These are phyloP conservation scores for Camelus bactrianus DNA, from an alignment of 2,113 vertebrate genomes.

Conservation along the genomic window DNA sequence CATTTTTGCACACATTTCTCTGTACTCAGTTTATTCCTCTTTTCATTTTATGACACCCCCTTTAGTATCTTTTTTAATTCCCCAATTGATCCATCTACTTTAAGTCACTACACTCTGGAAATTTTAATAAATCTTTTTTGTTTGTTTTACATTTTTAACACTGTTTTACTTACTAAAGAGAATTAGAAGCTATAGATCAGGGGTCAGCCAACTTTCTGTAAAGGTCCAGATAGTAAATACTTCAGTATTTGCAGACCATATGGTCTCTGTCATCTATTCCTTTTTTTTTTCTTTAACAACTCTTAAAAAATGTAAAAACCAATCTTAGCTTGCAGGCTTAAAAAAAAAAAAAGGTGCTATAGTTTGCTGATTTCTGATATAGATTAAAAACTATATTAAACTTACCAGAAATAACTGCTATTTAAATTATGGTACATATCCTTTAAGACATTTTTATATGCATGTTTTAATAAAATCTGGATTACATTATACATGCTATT, in stretches of 20 bases:
- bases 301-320: slow-evolving; percentile 33
- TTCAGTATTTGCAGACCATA: slow-evolving; percentile 7
- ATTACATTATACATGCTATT: not conserved
- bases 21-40: not conserved
- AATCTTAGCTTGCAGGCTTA: slow-evolving; percentile 18
- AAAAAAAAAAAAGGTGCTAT: not conserved
- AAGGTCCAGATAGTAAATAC: slow-evolving; percentile 27
- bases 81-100: not conserved
- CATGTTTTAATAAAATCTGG: slow-evolving; percentile 44
- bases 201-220: not conserved
- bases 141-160: slow-evolving; percentile 4
- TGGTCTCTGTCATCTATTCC: not conserved
- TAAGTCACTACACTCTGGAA: not conserved
- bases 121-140: not conserved
- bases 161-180: slow-evolving; percentile 36
- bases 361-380: slow-evolving; percentile 19
- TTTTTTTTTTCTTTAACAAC: not conserved
- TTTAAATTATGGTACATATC: slow-evolving; percentile 21
- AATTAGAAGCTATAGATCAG: not conserved
- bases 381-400: slow-evolving; percentile 57
- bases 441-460: slow-evolving; percentile 53
- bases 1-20: not conserved
- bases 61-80: not conserved
- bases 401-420: slow-evolving; percentile 58
- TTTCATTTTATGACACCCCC: not conserved